These are phyloP conservation scores for Gymnocephalus cernua DNA, from an alignment of 2,113 vertebrate genomes.

Conservation along the genomic window DNA sequence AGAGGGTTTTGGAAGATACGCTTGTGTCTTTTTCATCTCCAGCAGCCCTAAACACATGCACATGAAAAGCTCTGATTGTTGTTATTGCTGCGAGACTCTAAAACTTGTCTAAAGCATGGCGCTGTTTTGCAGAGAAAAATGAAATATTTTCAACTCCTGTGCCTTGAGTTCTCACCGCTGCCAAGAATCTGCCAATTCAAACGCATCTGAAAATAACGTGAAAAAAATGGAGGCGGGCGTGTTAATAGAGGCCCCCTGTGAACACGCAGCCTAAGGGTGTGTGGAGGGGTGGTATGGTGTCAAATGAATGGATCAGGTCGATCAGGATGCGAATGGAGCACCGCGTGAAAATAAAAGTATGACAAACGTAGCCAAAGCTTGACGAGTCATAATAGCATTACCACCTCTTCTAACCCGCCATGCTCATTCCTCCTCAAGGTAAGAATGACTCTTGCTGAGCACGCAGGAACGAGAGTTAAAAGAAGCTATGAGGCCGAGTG, in stretches of 20 bases:
- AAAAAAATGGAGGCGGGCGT: constrained; percentile 29
- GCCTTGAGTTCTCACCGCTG: constrained; percentile 35
- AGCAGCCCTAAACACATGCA: constrained; percentile 43
- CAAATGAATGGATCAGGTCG: constrained; percentile 63
- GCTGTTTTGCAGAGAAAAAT: constrained; percentile 33
- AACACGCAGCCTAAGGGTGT: constrained; percentile 47
- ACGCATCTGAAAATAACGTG: constrained; percentile 58
- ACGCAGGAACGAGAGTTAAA: constrained; percentile 23
- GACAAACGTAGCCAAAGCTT: constrained; percentile 47
- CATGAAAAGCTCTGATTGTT: constrained; percentile 34
- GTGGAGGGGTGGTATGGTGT: constrained; percentile 30
- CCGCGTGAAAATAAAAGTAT: constrained; percentile 31
- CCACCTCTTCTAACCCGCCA: constrained; percentile 46
- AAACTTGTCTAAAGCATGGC: constrained; percentile 45
- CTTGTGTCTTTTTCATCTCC: constrained; percentile 47
- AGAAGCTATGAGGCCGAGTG: constrained; percentile 23
- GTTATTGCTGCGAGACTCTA: constrained; percentile 32
- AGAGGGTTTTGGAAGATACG: constrained; percentile 33
- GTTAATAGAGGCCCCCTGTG: constrained; percentile 59
- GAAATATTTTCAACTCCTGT: constrained; percentile 46
- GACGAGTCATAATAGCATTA: constrained; percentile 58
- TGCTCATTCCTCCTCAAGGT: constrained; percentile 47
- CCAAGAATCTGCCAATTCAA: constrained; percentile 57
- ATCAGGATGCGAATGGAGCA: constrained; percentile 53
- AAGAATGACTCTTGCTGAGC: constrained; percentile 62